These are phyloP conservation scores for Macrotrachela quadricornifera DNA, from an alignment of 1,140 invertebrate species.

Conservation along the genomic window DNA sequence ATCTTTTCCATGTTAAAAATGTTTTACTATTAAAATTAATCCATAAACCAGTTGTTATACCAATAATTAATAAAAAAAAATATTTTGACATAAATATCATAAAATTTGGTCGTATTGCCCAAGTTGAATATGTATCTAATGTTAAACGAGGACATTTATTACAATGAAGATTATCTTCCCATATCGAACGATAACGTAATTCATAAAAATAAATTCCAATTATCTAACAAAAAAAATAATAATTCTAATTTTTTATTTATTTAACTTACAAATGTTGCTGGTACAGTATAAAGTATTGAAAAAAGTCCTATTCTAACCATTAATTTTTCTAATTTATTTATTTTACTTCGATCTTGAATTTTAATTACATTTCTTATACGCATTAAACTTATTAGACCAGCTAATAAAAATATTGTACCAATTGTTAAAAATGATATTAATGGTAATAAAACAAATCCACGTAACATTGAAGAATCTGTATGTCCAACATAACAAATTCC, in stretches of 20 bases:
- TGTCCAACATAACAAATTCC: conserved; percentile 84
- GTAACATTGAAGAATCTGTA: conserved; percentile 60
- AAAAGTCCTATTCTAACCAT: conserved; percentile 94
- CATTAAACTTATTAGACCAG: conserved; percentile 84
- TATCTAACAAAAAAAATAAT: conserved; percentile 25
- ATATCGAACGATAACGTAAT: conserved; percentile 8
- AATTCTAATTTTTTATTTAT: conserved; percentile 30
- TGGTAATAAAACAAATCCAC: conserved; percentile 67
- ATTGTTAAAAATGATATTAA: conserved; percentile 75
- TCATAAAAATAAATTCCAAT: conserved; percentile 25
- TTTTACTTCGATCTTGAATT: conserved; percentile 47
- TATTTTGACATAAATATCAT: conserved; percentile 38
- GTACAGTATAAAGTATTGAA: conserved; percentile 77
- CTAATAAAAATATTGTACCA: conserved; percentile 72
- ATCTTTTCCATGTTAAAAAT: too few species aligned
- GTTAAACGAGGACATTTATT: too few species aligned
- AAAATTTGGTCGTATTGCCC: conserved; percentile 19
- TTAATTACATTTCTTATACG: conserved; percentile 87
- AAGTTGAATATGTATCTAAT: too few species aligned
- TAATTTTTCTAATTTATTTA: conserved; percentile 83
- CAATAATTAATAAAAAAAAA: conserved; percentile 37
- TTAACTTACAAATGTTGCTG: conserved; percentile 48
- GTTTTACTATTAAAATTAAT: conserved; percentile 15
- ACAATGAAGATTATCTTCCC: conserved; percentile 15
- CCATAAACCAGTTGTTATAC: conserved; percentile 42